Evolutionary conservation across 2,113 vertebrate species (phyloP), one percentile per base, ranked within the genome.

Genomic region (Camelus dromedarius): DNA sequence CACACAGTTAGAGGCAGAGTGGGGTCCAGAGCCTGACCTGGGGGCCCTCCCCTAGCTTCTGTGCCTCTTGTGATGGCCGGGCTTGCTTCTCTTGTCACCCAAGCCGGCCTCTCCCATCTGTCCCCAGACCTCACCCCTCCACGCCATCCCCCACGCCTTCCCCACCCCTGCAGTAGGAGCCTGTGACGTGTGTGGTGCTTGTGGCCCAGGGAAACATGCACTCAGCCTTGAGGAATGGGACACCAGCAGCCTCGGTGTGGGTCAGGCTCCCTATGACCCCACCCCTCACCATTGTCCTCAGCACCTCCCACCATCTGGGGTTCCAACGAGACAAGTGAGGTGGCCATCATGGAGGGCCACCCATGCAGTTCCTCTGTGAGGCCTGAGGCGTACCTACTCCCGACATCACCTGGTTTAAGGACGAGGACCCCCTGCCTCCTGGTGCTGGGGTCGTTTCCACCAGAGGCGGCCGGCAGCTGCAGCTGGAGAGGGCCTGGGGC

Each of bases 341-440:
- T 99, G 96, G 98, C 97, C 0, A 98, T 99, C 97, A 98, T 99
- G 88, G 97, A 99, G 92, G 99, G 99, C 18, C 99, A 98, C 73
- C 92, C 0, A 97, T 96, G 20, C 98, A 98, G 54, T 97, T 99
- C 9, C 97, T 97, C 64, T 99, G 99, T 38, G 98, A 99, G 38
- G 98, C 98, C 0, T 98, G 98, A 46, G 99, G 99, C 5, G 98
- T 97, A 6, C 99, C 99, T 3, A 16, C 89, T 16, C 99, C 99
- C 35, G 97, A 97, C n/a, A 98, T 99, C 94, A 97, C 98, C 66
- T 99, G 99, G 99, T 96, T 99, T n/a, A 99, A 99, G 96, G 99
- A 99, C 30, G 98, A 98, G 95, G 98, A 96, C 64, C 98, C 98
- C 10, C 98, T 99, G 6, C 98, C 99, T 81, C 98, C 98, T 96